These are phyloP conservation scores for Loriculus beryllinus DNA, from an alignment of 2,797 vertebrate genomes.

Conservation along the genomic window DNA sequence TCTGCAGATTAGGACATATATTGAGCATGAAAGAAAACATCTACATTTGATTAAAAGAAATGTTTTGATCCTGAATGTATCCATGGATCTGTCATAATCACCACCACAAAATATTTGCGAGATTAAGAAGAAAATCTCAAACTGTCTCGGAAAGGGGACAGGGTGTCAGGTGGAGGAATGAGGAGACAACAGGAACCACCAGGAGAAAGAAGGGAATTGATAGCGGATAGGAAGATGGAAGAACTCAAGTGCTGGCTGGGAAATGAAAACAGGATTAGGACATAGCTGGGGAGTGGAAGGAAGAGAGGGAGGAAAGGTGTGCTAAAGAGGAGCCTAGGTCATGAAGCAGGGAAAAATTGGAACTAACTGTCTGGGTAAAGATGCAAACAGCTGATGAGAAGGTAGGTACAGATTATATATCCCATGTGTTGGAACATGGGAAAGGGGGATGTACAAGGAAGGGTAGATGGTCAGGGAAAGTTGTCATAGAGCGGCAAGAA, in stretches of 20 bases:
- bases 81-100: not conserved
- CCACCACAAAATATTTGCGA: not conserved
- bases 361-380: not conserved
- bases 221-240: not conserved
- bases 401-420: too few relatives aligned
- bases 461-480: not conserved
- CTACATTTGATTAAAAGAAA: not conserved
- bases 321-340: not conserved
- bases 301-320: not conserved
- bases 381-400: not conserved
- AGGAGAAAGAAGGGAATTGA: not conserved
- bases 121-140: not conserved
- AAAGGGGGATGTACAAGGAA: not conserved
- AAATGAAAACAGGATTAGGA: not conserved
- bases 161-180: not conserved
- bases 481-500: not conserved
- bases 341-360: not conserved
- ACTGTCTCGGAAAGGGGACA: not conserved
- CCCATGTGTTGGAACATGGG: rapidly evolving
- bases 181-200: not conserved
- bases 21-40: not conserved
- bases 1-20: not conserved
- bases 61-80: not conserved
- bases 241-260: not conserved
- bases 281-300: not conserved